Conservation (phyloP, 2,888 invertebrate species). For the Agonum fuliginosum region DNA sequence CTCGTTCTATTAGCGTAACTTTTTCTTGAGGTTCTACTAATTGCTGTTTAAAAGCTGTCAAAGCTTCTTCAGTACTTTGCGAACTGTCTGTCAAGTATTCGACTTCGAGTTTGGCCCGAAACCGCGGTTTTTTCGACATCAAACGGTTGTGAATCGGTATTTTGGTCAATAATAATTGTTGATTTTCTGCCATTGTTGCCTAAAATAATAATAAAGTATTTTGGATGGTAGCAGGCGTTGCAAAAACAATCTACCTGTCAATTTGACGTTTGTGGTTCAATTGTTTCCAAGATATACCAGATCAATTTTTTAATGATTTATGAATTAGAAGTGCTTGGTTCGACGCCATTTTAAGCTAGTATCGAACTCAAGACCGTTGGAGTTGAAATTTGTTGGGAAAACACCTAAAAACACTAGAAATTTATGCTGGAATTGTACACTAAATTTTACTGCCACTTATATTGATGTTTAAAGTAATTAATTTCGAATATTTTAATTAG, state of each 20-base stretch:
- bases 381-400: not conserved
- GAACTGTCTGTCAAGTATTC: slow-evolving; percentile 27
- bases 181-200: not conserved
- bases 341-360: slow-evolving; percentile 52
- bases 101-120: slow-evolving; percentile 5
- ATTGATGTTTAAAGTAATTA: too few species aligned
- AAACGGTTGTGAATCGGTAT: slow-evolving; percentile 40
- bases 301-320: not conserved
- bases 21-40: slow-evolving; percentile 48
- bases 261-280: not conserved
- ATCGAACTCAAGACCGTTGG: slow-evolving; percentile 51
- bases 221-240: too few species aligned
- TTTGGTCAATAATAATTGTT: slow-evolving; percentile 27
- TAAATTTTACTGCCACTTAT: too few species aligned
- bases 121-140: not conserved
- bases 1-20: slow-evolving; percentile 51
- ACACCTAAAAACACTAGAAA: not conserved
- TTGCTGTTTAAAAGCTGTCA: too few species aligned
- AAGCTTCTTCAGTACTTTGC: slow-evolving; percentile 5
- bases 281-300: too few species aligned
- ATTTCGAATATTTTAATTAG: too few species aligned
- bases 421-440: not conserved
- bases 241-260: not conserved
- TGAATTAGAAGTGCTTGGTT: slow-evolving; percentile 42
- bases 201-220: too few species aligned